These are phyloP conservation scores for Fragum fragum DNA, from an alignment of 2,888 invertebrate genomes.

Conservation along the genomic window DNA sequence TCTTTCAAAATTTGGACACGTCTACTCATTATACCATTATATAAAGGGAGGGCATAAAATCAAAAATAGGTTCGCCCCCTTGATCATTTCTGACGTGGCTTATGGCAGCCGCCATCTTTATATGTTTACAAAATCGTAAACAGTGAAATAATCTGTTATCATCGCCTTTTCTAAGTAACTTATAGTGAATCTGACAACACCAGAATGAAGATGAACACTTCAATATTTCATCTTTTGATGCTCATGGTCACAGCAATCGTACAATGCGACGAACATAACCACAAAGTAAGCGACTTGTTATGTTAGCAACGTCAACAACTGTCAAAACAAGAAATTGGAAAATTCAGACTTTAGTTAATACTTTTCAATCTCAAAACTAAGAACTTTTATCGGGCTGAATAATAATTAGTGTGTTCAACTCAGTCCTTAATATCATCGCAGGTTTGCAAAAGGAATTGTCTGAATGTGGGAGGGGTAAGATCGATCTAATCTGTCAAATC, in stretches of 20 bases:
- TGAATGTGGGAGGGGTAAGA: no score
- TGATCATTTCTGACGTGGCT: conserved; percentile 81
- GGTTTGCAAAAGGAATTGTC: no score
- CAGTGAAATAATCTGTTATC: conserved; percentile 28
- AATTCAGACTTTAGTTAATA: no score
- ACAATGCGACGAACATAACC: conserved; percentile 92
- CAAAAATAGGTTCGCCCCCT: neutral
- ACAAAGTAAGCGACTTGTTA: conserved; percentile 89
- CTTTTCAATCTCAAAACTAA: no score
- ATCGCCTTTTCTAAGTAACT: conserved; percentile 15
- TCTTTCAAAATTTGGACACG: no score
- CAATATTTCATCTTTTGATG: conserved; percentile 49
- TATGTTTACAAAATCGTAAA: conserved; percentile 27
- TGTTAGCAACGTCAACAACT: conserved; percentile 58
- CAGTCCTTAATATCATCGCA: no score
- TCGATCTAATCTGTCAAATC: no score
- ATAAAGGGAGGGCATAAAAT: neutral
- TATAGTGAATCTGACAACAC: neutral
- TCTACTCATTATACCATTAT: no score
- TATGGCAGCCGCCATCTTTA: conserved; percentile 82
- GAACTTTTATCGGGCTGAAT: no score
- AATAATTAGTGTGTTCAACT: no score
- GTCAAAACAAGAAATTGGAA: conserved; percentile 33
- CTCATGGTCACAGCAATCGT: conserved; percentile 66
- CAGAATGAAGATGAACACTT: conserved; percentile 66